Evolutionary conservation across 2,888 invertebrate genomes (phyloP).

Genomic region (Drosophila tanythrix): DNA sequence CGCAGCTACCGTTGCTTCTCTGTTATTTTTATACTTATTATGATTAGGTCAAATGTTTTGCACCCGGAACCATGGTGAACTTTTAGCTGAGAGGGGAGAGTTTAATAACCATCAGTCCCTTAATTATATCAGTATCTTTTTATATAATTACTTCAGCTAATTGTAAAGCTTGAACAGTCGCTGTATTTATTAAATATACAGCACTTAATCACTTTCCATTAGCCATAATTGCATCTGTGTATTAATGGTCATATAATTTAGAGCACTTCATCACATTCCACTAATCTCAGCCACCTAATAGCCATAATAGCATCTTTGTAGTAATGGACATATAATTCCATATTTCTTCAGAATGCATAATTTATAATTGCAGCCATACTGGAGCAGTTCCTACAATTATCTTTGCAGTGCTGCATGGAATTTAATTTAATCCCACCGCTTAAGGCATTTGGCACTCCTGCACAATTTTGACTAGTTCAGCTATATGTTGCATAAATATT

Average conservation of each 20-base stretch:
- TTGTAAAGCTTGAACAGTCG: not conserved
- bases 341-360: conserved; percentile 11
- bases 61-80: not conserved
- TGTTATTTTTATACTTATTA: not conserved
- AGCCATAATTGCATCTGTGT: conserved; percentile 22
- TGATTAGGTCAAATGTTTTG: conserved; percentile 6
- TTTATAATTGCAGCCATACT: conserved; percentile 11
- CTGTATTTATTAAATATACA: not conserved
- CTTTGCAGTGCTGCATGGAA: conserved; percentile 13
- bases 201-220: not conserved
- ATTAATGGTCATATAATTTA: not conserved
- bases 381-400: conserved; percentile 3
- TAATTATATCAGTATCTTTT: not conserved
- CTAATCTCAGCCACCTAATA: conserved; percentile 5
- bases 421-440: conserved; percentile 27
- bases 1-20: conserved; percentile 1
- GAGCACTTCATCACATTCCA: not conserved
- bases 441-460: not conserved
- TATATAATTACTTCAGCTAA: not conserved
- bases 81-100: not conserved
- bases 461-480: conserved; percentile 10
- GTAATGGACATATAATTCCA: not conserved
- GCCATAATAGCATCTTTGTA: conserved; percentile 22
- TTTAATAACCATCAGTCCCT: not conserved
- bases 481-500: conserved; percentile 42